Base-by-base conservation (phyloP, 2,888 invertebrate species). In the Pelosia muscerda region DNA sequence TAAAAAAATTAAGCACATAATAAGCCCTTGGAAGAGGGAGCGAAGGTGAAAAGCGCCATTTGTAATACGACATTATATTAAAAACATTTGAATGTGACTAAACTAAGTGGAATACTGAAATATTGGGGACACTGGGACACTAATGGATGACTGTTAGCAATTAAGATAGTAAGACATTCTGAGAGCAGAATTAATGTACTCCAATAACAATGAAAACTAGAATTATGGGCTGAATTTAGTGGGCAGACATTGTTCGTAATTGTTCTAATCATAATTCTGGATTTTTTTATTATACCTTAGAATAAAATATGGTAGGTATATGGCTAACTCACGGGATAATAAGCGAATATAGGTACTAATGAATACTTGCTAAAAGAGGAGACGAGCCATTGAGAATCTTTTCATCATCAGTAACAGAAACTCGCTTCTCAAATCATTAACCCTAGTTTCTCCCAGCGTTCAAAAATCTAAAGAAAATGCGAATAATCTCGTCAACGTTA, bases 41-140 rank as follows among this genome's bases (percentile, higher is more conserved):
- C 53, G 73, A 79, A 88, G 88, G 88, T 88, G 86, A 86, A 88
- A 86, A 83, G 82, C 77, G 83, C 84, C 76, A 85, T 81, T 73
- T 77, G 68, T 79, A 68, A 83, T 84, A 78, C 76, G 71, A 81
- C 69, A 75, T 71, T 61, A 74, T 78, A 81, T 79, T 80, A 78
- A 79, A 67, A 80, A 77, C 80, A 79, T 79, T 82, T 82, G 54
- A 81, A 79, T 77, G 69, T 75, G 74, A 82, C 82, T 83, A 83
- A 84, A 79, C 68, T 77, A 79, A 74, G 78, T 82, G 83, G 79
- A 73, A 76, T 73, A 66, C 67, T 70, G 73, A 72, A 75, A 71
- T 79, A 81, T 74, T 68, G 72, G 79, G 74, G 74, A 78, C 80
- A 82, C 79, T 79, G 79, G 74, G 74, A 78, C 79, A 83, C 79